These are phyloP conservation scores for Phrynocephalus forsythii DNA, from an alignment of 2,797 vertebrate species.

Conservation along the genomic window DNA sequence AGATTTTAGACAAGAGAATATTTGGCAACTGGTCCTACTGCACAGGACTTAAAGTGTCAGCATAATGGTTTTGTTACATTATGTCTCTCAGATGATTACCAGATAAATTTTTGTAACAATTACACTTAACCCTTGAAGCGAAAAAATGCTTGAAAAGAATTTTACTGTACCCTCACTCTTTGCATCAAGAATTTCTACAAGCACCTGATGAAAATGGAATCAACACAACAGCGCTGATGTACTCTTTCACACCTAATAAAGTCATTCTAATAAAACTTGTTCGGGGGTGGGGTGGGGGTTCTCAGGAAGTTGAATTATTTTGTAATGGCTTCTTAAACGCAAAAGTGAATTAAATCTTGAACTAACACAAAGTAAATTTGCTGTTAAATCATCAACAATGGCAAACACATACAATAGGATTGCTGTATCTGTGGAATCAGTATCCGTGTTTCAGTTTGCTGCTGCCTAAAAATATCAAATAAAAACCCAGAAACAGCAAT, in stretches of 20 bases:
- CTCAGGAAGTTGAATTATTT: not conserved
- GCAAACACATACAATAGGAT: not conserved
- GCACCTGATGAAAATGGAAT: not conserved
- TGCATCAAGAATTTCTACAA: not conserved
- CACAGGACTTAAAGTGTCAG: not conserved
- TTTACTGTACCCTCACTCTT: not conserved
- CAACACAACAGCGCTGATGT: not conserved
- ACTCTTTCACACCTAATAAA: not conserved
- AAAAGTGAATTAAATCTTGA: not conserved
- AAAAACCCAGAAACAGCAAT: too few species aligned
- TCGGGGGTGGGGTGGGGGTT: not conserved
- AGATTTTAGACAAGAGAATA: not conserved
- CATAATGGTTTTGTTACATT: not conserved
- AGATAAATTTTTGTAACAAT: not conserved
- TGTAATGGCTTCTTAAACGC: slow-evolving; percentile 4
- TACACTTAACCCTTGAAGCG: not conserved
- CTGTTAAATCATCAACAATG: not conserved
- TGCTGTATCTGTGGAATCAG: too few species aligned
- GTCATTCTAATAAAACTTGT: slow-evolving; percentile 5
- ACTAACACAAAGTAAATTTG: slow-evolving; percentile 1
- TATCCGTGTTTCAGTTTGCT: too few species aligned
- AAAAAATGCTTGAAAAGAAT: not conserved
- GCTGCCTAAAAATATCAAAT: too few species aligned
- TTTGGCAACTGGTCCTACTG: not conserved
- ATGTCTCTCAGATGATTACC: not conserved